A percentile compares a stretch with the other conserved stretches of the same genome.
Evolutionary conservation across 2,797 vertebrate species (phyloP).

Genomic region (Alca torda): DNA sequence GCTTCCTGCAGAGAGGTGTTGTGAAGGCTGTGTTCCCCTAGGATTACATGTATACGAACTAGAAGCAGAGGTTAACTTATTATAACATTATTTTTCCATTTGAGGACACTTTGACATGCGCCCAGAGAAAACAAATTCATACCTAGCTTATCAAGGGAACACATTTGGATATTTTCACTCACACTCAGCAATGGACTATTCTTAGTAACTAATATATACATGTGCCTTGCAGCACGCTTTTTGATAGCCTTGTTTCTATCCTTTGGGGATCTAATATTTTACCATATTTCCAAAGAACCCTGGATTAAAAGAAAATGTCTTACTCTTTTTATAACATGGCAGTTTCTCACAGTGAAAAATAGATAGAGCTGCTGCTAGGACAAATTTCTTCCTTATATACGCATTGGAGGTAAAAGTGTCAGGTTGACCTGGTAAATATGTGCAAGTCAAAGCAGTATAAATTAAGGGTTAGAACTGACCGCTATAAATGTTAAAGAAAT

Average conservation of each 20-base stretch:
- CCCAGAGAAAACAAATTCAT: background rate
- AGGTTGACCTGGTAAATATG: background rate
- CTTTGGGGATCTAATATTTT: background rate
- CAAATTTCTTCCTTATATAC: background rate
- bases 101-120: background rate
- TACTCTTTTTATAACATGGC: background rate
- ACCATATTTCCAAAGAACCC: background rate
- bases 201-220: background rate
- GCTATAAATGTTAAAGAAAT: background rate
- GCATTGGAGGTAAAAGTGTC: background rate
- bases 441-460: background rate
- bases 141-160: background rate
- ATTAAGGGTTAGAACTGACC: background rate
- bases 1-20: background rate
- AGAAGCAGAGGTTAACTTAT: background rate
- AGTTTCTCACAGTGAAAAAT: background rate
- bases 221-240: conserved; percentile 12
- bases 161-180: background rate
- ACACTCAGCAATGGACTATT: conserved; percentile 32
- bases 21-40: background rate
- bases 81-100: background rate
- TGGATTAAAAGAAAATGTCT: background rate
- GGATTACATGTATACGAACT: background rate
- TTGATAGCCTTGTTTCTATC: background rate
- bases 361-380: background rate